Evolutionary conservation across 2,113 vertebrate genomes (phyloP).

Genomic region (Microtus pennsylvanicus): DNA sequence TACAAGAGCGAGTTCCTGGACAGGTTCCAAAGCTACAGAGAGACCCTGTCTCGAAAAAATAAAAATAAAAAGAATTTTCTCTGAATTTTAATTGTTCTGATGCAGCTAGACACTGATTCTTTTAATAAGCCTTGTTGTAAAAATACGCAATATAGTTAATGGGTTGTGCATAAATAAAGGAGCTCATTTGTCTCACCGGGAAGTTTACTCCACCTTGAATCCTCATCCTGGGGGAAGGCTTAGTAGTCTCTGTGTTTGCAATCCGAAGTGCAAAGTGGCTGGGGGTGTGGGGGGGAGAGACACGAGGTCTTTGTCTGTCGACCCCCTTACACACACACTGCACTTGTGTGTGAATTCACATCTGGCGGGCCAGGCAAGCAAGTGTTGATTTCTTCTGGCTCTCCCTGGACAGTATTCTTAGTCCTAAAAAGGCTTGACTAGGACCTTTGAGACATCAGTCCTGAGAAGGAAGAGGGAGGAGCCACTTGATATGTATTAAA

Average conservation of each 20-base stretch:
- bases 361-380: background rate
- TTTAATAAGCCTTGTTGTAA: background rate
- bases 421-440: background rate
- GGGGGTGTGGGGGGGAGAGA: too few species aligned
- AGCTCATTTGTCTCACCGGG: background rate
- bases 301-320: background rate
- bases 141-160: background rate
- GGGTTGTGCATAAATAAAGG: background rate
- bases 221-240: background rate
- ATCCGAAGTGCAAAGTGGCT: background rate
- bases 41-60: too few species aligned
- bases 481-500: background rate
- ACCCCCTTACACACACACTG: background rate
- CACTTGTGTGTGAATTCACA: background rate
- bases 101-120: slow-evolving; percentile 3
- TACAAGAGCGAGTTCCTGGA: too few species aligned
- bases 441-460: background rate
- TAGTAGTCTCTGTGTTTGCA: background rate
- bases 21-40: too few species aligned
- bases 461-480: background rate
- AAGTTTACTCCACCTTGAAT: slow-evolving; percentile 20
- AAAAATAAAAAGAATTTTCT: background rate
- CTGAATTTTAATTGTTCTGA: background rate
- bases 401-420: background rate
- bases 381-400: background rate